Evolutionary conservation across 2,888 invertebrate species (phyloP), one percentile per base, ranked within the genome.

Genomic region (Cheilosia vernalis): DNA sequence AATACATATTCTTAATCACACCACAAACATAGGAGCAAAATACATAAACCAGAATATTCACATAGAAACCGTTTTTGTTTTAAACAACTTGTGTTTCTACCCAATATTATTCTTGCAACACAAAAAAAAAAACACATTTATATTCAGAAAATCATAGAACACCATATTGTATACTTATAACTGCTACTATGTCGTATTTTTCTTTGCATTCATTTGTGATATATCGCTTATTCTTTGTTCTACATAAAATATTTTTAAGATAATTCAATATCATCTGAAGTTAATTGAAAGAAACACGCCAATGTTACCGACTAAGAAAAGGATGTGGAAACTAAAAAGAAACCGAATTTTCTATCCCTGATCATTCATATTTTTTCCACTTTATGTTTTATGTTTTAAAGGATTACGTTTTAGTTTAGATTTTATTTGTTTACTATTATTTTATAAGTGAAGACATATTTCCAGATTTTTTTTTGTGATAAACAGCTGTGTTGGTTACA

Each of bases 381-480:
- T 13, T 37, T 37, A 37, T 13, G 3, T 13, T 42, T 47, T 24
- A 19, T 17, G 24, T 49, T 37, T 42, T 37, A 64, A 21, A 64
- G 61, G n/a, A 51, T 2, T 30, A 44, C 37, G 19, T 49, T 69
- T 70, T 13, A 17, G 17, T 60, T 58, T 30, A 42, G 27, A 40
- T 70, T 60, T 77, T 21, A 55, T 17, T 56, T 56, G 15, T 47
- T 64, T 51, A 37, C 7, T 51, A 30, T 40, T 64, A 21, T 51
- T 4, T 10, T 37, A 51, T 72, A 24, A 79, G 56, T 78, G 55
- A 30, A 56, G 44, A 58, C 30, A 42, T 56, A 66, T 73, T 73
- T 73, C 66, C 60, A 67, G 60, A 74, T 74, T 74, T 30, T 74
- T 27, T 61, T 74, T 74, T 80, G 80, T 80, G 80, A 80, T 80